Conservation (phyloP, 2,113 vertebrate genomes). For the Hymenochirus boettgeri region DNA sequence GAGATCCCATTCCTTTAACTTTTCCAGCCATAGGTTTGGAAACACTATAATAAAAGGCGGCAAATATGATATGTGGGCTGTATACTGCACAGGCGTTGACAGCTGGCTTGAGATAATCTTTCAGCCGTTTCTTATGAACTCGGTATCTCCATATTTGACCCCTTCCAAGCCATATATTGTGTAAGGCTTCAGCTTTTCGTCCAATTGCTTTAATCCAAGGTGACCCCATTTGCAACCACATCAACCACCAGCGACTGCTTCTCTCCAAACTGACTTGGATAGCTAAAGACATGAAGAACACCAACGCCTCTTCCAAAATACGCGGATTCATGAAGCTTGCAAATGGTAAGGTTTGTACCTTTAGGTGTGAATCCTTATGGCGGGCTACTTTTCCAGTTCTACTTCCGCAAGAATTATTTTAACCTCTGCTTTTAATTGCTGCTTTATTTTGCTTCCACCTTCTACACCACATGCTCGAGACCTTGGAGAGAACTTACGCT, state of each 20-base stretch:
- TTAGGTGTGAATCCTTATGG: slow-evolving; percentile 87
- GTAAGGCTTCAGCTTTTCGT: slow-evolving; percentile 89
- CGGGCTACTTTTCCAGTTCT: slow-evolving; percentile 76
- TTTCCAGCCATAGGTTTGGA: slow-evolving; percentile 84
- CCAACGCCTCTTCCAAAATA: slow-evolving; percentile 74
- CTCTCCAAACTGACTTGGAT: slow-evolving; percentile 65
- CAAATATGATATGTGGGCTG: slow-evolving; percentile 85
- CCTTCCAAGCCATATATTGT: slow-evolving; percentile 93
- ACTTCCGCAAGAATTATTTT: slow-evolving; percentile 81
- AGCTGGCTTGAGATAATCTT: slow-evolving; percentile 85
- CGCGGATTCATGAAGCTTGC: slow-evolving; percentile 85
- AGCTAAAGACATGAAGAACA: slow-evolving; percentile 83
- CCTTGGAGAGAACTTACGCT: slow-evolving; percentile 70
- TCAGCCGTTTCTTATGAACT: slow-evolving; percentile 81
- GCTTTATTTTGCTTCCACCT: slow-evolving; percentile 82
- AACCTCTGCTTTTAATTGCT: slow-evolving; percentile 84
- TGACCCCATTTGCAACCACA: slow-evolving; percentile 85
- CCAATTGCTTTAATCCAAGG: slow-evolving; percentile 96
- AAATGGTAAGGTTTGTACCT: slow-evolving; percentile 95
- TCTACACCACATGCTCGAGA: slow-evolving; percentile 72
- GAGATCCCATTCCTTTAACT: slow-evolving; percentile 84
- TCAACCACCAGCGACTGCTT: slow-evolving; percentile 85
- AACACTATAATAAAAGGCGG: slow-evolving; percentile 90
- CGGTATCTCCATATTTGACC: slow-evolving; percentile 95
- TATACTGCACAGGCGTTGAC: slow-evolving; percentile 84